phyloP scores from a whole-genome alignment of 1,140 invertebrate species.

The Diuraphis noxia region DNA sequence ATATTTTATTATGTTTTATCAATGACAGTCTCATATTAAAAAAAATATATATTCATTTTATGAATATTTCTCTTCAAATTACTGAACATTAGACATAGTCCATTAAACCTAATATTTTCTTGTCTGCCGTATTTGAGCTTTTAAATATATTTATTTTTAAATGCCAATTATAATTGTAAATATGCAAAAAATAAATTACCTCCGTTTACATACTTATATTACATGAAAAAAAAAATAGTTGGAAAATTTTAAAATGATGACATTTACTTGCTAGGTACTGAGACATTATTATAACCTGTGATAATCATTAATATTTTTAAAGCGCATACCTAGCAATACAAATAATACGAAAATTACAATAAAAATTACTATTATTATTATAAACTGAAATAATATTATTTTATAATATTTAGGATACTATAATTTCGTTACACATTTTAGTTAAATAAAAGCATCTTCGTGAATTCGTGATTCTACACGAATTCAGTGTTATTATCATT shows the following conservation, averaged over 20 bases:
- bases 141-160: not conserved
- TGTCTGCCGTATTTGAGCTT: not conserved
- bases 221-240: not conserved
- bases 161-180: not conserved
- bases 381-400: not conserved
- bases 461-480: not conserved
- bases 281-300: not conserved
- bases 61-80: not conserved
- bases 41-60: not conserved
- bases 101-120: not conserved
- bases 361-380: not conserved
- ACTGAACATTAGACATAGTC: not conserved
- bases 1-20: not conserved
- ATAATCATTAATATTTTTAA: not conserved
- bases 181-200: not conserved
- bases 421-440: not conserved
- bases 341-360: not conserved
- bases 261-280: not conserved
- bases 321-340: not conserved
- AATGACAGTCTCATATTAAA: not conserved
- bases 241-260: not conserved
- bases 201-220: not conserved
- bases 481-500: constrained; percentile 10
- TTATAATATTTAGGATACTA: not conserved
- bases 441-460: not conserved